Evolutionary conservation across 2,888 invertebrate species (phyloP).

Genomic region (Glyphotaelius pellucidus): DNA sequence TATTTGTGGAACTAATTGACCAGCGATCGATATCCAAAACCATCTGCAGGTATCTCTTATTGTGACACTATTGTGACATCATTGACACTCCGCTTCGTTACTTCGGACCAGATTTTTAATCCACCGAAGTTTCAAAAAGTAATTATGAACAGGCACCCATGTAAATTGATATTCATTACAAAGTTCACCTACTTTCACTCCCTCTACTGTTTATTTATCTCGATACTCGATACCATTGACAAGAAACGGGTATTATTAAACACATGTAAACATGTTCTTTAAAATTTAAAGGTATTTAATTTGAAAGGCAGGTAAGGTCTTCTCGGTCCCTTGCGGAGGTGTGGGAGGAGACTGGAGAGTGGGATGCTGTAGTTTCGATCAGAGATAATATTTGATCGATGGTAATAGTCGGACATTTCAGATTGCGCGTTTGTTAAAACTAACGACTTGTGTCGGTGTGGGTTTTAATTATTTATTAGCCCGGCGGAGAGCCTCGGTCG

Average conservation of each 20-base stretch:
- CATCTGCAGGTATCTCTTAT: neutral
- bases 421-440: constrained; percentile 61
- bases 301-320: constrained; percentile 49
- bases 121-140: neutral
- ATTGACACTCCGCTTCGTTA: neutral
- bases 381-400: constrained; percentile 65
- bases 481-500: constrained; percentile 10
- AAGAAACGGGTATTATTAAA: constrained; percentile 27
- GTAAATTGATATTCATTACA: constrained; percentile 2
- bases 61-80: neutral
- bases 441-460: constrained; percentile 50
- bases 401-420: constrained; percentile 63
- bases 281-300: constrained; percentile 50
- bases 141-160: neutral
- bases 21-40: neutral
- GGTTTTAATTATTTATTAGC: constrained; percentile 44
- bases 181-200: neutral
- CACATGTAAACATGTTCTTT: constrained; percentile 49
- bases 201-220: neutral
- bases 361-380: constrained; percentile 48
- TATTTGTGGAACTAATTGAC: neutral
- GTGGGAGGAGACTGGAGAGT: constrained; percentile 33
- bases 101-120: neutral
- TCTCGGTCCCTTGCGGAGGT: constrained; percentile 14
- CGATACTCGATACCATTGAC: constrained; percentile 21